These are phyloP conservation scores for Isaurus tuberculatus DNA, from an alignment of 92 coral and sea anemone species.

Conservation along the genomic window DNA sequence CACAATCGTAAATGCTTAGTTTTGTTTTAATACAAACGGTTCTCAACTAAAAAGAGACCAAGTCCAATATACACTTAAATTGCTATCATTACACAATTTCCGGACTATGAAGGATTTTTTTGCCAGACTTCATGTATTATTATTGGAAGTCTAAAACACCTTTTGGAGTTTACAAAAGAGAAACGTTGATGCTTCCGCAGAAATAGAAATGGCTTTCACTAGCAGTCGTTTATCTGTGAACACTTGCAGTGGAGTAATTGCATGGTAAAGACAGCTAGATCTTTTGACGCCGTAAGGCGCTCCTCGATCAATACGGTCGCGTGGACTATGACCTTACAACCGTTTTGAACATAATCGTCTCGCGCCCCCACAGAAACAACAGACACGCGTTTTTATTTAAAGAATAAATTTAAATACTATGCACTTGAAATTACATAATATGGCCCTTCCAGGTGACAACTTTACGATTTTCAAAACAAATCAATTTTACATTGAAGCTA, in stretches of 20 bases:
- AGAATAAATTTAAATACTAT: not conserved
- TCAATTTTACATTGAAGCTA: not conserved
- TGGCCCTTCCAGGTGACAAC: slow-evolving; percentile 9
- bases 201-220: not conserved
- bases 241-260: not conserved
- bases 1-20: not conserved
- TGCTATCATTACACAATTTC: slow-evolving; percentile 35
- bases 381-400: not conserved
- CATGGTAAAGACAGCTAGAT: slow-evolving; percentile 5
- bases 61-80: slow-evolving; percentile 31
- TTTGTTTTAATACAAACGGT: slow-evolving; percentile 3
- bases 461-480: slow-evolving; percentile 23
- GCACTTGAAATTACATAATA: not conserved
- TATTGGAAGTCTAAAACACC: not conserved
- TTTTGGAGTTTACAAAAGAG: not conserved
- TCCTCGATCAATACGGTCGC: slow-evolving; percentile 2
- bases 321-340: slow-evolving; percentile 8
- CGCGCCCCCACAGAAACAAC: not conserved
- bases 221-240: too few relatives aligned
- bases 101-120: not conserved
- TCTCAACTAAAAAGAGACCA: not conserved
- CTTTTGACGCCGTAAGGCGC: slow-evolving; percentile 18
- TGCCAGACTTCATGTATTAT: slow-evolving; percentile 20
- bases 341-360: not conserved
- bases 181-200: not conserved